Base-by-base conservation (phyloP, 2,113 vertebrate genomes). In the Natator depressus region DNA sequence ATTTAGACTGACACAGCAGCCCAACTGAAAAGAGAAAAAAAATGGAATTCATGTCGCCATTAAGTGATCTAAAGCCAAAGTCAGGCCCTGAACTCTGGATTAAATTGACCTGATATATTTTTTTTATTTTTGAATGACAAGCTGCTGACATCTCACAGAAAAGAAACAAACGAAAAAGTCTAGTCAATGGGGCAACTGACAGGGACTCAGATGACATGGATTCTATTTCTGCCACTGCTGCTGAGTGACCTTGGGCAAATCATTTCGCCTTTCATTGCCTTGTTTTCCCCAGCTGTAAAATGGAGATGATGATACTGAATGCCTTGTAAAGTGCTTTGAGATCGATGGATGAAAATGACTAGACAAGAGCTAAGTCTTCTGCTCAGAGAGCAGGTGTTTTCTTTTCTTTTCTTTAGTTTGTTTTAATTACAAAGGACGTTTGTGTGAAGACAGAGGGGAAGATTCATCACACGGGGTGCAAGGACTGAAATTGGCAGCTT, bases 161-260 rank as follows among this genome's bases (percentile, higher is more conserved):
- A 57, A 59, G 0, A 0, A 54, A 54, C 20, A 54, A 54, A 54
- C 4, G 2, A 54, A 19, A 54, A 22, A 19, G 8, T 54, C 20
- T 54, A 54, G 11, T 5, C 25, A 1, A 3, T 38, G 82, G 51
- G 27, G 5, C 2, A 6, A 4, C 24, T 25, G 35, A 51, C 24
- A 29, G 29, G 20, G 5, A 75, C 81, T 42, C 1, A 1, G 72
- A 12, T 29, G 50, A 46, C 1, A 27, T 1, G 35, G 53, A 46
- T 84, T 54, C 50, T 81, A 72, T 62, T 42, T 6, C 20, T 57
- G 65, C 65, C 35, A 82, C 53, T 62, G 8, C 14, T n/a, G 35
- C n/a, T 38, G 35, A 6, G 65, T 35, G n/a, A 22, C 65, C 65
- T 20, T n/a, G 65, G 7, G 65, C n/a, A 38, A 19, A 72, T n/a